A percentile compares a stretch with the other conserved stretches of the same genome.
Conservation (phyloP, 2,888 invertebrate genomes). For the Furcula furcula region DNA sequence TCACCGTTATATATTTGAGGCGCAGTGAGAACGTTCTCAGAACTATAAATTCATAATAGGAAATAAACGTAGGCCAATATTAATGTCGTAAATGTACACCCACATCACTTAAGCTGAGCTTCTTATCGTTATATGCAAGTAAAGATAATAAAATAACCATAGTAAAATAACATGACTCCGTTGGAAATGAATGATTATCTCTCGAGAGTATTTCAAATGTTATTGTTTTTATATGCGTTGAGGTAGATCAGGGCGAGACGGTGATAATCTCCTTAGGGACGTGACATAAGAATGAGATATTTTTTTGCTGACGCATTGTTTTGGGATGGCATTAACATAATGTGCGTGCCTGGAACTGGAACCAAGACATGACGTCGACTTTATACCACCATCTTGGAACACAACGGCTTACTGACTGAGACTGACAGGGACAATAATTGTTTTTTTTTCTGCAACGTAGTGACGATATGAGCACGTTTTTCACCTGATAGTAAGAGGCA, state of each 20-base stretch:
- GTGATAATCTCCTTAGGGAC: conserved; percentile 61
- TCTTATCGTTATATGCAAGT: conserved; percentile 32
- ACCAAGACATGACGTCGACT: conserved; percentile 37
- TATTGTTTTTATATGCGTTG: conserved; percentile 55
- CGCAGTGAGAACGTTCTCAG: conserved; percentile 40
- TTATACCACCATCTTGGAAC: conserved; percentile 5
- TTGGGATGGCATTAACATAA: conserved; percentile 39
- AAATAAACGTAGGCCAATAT: conserved; percentile 48
- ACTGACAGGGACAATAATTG: too few relatives aligned
- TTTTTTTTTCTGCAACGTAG: too few relatives aligned
- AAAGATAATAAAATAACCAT: conserved; percentile 25
- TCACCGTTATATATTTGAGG: conserved; percentile 45
- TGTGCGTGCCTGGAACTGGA: conserved; percentile 28
- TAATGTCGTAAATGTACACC: conserved; percentile 49
- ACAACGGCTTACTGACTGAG: too few relatives aligned
- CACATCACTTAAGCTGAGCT: conserved; percentile 33
- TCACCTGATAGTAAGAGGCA: too few relatives aligned
- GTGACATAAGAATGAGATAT: conserved; percentile 60
- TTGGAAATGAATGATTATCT: conserved; percentile 25
- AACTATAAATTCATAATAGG: conserved; percentile 48
- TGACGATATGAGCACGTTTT: too few relatives aligned
- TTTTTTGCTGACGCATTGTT: conserved; percentile 71
- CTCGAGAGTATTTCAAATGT: conserved; percentile 34
- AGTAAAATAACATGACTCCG: conserved; percentile 31
- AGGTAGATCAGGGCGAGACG: conserved; percentile 56